Evolutionary conservation across 2,888 invertebrate genomes (phyloP).

Genomic region (Sinopyrophorus schimmeli): DNA sequence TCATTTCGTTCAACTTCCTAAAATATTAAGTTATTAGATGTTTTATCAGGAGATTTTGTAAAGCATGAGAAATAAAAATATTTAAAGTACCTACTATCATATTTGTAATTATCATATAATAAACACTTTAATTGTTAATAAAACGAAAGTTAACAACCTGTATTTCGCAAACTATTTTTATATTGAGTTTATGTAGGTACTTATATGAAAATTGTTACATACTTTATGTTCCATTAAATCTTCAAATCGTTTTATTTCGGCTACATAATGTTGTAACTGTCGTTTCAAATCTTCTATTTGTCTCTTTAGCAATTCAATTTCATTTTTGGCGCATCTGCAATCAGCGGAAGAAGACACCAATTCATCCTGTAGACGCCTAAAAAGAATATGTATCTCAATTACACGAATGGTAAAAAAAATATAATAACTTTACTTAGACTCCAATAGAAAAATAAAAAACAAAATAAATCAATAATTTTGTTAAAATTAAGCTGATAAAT

Average conservation of each 20-base stretch:
- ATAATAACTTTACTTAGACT: not conserved
- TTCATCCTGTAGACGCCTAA: conserved; percentile 72
- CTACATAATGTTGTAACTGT: conserved; percentile 80
- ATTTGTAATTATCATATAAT: too few species aligned
- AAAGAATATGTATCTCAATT: too few species aligned
- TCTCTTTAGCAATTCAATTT: conserved; percentile 68
- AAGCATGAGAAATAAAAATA: too few species aligned
- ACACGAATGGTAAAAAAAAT: too few species aligned
- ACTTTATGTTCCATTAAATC: conserved; percentile 73
- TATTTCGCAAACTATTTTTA: too few species aligned
- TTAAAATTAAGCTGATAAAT: not conserved
- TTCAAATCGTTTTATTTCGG: conserved; percentile 78
- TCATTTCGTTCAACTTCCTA: conserved; percentile 80
- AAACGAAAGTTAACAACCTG: too few species aligned
- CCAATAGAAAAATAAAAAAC: not conserved
- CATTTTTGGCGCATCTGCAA: conserved; percentile 64
- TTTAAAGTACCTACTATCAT: too few species aligned
- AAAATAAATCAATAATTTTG: not conserved
- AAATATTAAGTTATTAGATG: too few species aligned
- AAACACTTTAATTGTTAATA: too few species aligned
- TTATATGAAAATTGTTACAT: conserved; percentile 16
- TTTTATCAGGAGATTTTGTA: too few species aligned
- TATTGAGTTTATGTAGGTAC: conserved; percentile 4
- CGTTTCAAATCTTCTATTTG: conserved; percentile 75
- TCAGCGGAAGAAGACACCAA: conserved; percentile 67